These are phyloP conservation scores for Geopemphigus sp. DNA, from an alignment of 1,140 invertebrate genomes.

Conservation along the genomic window DNA sequence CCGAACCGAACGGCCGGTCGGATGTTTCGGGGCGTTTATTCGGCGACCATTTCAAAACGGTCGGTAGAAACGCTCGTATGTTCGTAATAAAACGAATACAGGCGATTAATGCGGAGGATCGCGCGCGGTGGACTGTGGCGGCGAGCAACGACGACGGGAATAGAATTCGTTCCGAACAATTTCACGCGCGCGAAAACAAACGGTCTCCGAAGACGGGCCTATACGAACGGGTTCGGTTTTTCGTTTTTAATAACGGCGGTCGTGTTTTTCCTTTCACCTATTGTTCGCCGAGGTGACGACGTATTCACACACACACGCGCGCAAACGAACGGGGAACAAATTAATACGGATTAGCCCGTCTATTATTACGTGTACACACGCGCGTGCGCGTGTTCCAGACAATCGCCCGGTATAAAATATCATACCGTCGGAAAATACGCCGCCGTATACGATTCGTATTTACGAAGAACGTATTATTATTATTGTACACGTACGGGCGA, in stretches of 20 bases:
- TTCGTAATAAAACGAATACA: no score
- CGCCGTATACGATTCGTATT: no score
- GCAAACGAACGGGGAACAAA: neutral
- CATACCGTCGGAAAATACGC: no score
- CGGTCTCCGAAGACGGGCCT: neutral
- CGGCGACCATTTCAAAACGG: no score
- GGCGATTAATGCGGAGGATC: no score
- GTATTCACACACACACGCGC: neutral
- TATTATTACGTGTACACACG: neutral
- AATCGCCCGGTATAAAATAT: neutral
- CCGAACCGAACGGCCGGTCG: neutral
- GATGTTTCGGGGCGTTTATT: neutral
- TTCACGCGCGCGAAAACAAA: neutral
- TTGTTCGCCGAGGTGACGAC: neutral
- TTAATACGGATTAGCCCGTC: neutral
- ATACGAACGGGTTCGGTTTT: neutral
- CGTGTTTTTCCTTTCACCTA: slow-evolving; percentile 36
- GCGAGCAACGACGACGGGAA: neutral
- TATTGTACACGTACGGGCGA: no score
- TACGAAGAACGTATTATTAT: no score
- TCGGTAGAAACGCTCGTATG: no score
- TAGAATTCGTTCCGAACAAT: neutral
- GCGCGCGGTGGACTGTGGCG: no score
- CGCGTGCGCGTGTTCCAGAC: no score
- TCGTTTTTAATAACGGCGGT: neutral